Base-by-base conservation (phyloP, 2,113 vertebrate genomes). In the Phodopus roborovskii region DNA sequence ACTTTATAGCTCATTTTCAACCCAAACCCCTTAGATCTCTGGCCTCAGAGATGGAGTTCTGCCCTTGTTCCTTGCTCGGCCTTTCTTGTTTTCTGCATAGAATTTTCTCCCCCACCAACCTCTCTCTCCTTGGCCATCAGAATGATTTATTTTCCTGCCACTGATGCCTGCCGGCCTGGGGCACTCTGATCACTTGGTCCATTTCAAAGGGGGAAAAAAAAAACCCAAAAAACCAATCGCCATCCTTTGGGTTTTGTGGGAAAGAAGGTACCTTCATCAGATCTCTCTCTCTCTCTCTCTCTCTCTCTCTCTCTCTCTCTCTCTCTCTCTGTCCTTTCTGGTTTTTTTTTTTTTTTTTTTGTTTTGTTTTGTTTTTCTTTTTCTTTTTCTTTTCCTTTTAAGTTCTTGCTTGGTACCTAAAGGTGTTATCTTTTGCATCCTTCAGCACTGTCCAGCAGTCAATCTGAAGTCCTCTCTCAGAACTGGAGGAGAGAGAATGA, bases 1-100 rank as follows among this genome's bases (percentile, higher is more conserved):
- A 97, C 97, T 98, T 98, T 98, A 97, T 98, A 98, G 98, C 94
- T 98, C 95, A 97, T 98, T 98, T 98, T 93, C 85, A 96, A 95
- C 97, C 96, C 98, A 97, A 95, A 96, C 94, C 91, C 95, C 93
- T 98, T 95, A 94, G 98, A 97, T 97, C n/a, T 97, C 97, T 45
- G 26, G 82, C 73, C 92, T 96, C 97, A 77, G 95, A 94, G 87
- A 94, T 84, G 89, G 92, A 96, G 95, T 98, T 96, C 96, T 97
- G 97, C 95, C 96, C 90, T 88, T 94, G 97, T 94, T 97, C 96
- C 91, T 96, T 97, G 97, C 96, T 98, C 91, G 70, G 98, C 73
- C 93, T 98, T 97, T 97, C 98, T 98, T 97, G 97, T 95, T 98
- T 98, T 97, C 97, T 97, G 92, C 45, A 45, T 96, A 96, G 97